phyloP scores from a whole-genome alignment of 2,113 vertebrate genomes.

The Megaleporinus macrocephalus region DNA sequence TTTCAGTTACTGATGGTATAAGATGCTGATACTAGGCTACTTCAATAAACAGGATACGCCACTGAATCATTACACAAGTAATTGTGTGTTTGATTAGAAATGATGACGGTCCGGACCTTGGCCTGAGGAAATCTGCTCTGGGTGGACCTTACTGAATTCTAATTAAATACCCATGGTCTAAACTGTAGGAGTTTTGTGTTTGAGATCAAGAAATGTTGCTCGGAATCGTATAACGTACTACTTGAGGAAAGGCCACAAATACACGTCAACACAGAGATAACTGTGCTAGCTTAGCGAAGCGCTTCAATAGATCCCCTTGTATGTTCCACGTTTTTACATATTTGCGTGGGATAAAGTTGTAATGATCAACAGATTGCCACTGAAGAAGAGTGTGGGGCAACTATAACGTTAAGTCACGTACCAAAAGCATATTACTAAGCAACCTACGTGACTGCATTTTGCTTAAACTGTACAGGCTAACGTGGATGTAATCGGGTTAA shows the following conservation, averaged over 20 bases:
- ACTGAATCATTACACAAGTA: no score
- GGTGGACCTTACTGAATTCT: no score
- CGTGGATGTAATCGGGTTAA: not conserved
- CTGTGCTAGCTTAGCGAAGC: not conserved
- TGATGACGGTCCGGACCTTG: no score
- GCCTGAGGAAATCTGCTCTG: no score
- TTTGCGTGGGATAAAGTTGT: not conserved
- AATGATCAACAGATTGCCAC: slow-evolving; percentile 24
- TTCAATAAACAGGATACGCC: no score
- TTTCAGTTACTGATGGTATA: no score
- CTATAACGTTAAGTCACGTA: not conserved
- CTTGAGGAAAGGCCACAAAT: not conserved
- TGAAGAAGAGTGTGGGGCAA: not conserved
- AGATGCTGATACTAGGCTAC: no score
- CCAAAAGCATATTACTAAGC: not conserved
- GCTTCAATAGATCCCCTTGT: not conserved
- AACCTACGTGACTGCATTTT: not conserved
- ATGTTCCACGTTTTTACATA: not conserved
- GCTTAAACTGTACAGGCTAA: not conserved
- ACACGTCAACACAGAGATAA: not conserved
- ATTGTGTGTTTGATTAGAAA: no score
- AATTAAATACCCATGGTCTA: no score
- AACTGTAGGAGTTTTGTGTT: no score
- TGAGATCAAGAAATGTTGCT: no score
- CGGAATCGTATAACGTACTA: not conserved